These are phyloP conservation scores for Drosophila multiciliata DNA, from an alignment of 2,888 invertebrate species.

Conservation along the genomic window DNA sequence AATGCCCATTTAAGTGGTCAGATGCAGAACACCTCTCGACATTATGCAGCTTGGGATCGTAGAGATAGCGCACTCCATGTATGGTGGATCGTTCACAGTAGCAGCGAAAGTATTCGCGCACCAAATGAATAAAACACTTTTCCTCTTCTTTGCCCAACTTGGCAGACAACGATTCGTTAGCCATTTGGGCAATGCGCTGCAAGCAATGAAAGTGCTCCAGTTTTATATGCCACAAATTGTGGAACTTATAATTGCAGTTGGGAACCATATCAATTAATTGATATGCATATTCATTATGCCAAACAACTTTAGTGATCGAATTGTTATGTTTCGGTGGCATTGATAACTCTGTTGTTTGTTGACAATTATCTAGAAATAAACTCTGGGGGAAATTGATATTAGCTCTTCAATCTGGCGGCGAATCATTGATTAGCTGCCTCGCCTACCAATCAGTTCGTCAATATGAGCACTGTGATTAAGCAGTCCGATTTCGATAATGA, in stretches of 20 bases:
- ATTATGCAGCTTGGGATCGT: constrained; percentile 72
- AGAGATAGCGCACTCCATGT: constrained; percentile 82
- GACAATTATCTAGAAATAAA: constrained; percentile 25
- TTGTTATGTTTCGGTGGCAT: constrained; percentile 59
- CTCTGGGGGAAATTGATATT: constrained; percentile 29
- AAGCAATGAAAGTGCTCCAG: neutral
- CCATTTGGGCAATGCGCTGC: constrained; percentile 46
- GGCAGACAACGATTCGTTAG: constrained; percentile 2
- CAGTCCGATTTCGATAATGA: constrained; percentile 7
- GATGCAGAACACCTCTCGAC: constrained; percentile 74
- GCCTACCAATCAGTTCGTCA: constrained; percentile 52
- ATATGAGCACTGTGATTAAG: constrained; percentile 54
- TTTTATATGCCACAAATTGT: constrained; percentile 28
- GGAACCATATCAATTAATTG: neutral
- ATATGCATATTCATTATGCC: constrained; percentile 54
- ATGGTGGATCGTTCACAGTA: constrained; percentile 82
- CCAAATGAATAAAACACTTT: constrained; percentile 57
- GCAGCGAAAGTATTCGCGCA: constrained; percentile 71
- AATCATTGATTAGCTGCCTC: constrained; percentile 62
- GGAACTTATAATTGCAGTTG: constrained; percentile 35
- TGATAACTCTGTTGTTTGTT: constrained; percentile 52
- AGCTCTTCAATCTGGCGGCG: neutral
- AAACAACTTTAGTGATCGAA: constrained; percentile 62
- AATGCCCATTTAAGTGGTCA: neutral
- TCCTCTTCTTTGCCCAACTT: constrained; percentile 2